Evolutionary conservation across 64 coral and sea anemone species (phyloP), one percentile per base, ranked within the genome.

Genomic region (Stylophora pistillata): DNA sequence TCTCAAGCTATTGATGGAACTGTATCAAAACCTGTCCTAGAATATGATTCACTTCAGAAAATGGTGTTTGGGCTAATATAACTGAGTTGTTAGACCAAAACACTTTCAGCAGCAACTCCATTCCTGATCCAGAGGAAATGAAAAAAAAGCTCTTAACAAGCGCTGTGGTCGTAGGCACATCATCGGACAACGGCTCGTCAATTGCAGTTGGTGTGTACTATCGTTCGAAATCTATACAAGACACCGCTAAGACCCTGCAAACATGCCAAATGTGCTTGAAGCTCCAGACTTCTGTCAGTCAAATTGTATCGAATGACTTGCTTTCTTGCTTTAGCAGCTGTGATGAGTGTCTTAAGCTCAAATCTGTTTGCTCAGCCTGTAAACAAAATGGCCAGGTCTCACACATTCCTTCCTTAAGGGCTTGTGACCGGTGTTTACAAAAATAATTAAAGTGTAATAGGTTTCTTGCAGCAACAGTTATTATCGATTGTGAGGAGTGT

Each of bases 41-140:
- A 89, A 77, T 87, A 74, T 58, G 86, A 87, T 76, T 68, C 74
- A 74, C 86, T 68, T 73, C 86, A 74, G 18, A 87, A 87, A 87
- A 52, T 87, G n/a, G 74, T 68, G 55, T 68, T 87, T 53, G 86
- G 86, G 71, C 86, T 87, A 68, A n/a, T n/a, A n/a, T n/a, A n/a
- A 29, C 86, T 58, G 86, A 87, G 30, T 71, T 27, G 4, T 68
- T 76, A 74, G 86, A 87, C 74, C 74, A 74, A 73, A 21, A 87
- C 55, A 74, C 74, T 87, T 53, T 87, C 25, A 87, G n/a, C 17
- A 58, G 71, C 17, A 68, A 87, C 74, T 71, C 86, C 55, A 41
- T 74, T 68, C 26, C 74, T 68, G 73, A 65, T 21, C 27, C 27
- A 74, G 70, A 72, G 26, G 85, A 87, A 87, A 37, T 87, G 14